Evolutionary conservation across 2,797 vertebrate genomes (phyloP).

Genomic region (Sebastes taczanowskii): DNA sequence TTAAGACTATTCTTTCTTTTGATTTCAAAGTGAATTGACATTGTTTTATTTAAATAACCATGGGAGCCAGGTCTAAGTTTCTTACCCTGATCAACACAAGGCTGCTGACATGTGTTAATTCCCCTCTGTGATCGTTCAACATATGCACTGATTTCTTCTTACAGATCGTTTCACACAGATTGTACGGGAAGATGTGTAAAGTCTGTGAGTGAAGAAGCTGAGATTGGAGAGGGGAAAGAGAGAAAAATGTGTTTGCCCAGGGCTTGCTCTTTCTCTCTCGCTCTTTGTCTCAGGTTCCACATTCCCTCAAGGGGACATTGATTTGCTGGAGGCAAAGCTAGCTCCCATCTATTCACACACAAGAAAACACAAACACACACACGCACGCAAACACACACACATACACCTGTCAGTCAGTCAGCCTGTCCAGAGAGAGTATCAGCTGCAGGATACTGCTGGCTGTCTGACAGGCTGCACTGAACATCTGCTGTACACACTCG

Average conservation of each 20-base stretch:
- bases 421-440: conserved; percentile 63
- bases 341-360: conserved; percentile 59
- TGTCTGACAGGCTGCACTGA: conserved; percentile 65
- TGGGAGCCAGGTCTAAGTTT: conserved; percentile 7
- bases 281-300: conserved; percentile 68
- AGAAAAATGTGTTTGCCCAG: conserved; percentile 61
- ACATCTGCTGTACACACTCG: conserved; percentile 59
- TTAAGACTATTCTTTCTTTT: background rate
- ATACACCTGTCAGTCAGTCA: conserved; percentile 64
- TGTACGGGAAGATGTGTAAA: conserved; percentile 21
- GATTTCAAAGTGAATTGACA: background rate
- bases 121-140: conserved; percentile 31
- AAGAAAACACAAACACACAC: conserved; percentile 23
- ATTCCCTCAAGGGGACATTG: conserved; percentile 73
- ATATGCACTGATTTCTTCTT: conserved; percentile 23
- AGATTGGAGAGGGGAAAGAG: conserved; percentile 41
- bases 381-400: background rate
- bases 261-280: conserved; percentile 56
- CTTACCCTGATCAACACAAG: conserved; percentile 8
- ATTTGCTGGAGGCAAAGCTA: conserved; percentile 75
- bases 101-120: conserved; percentile 47
- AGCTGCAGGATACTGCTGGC: conserved; percentile 61
- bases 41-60: background rate
- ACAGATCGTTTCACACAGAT: conserved; percentile 33
- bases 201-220: conserved; percentile 14